Conservation (phyloP, 2,888 invertebrate genomes). For the Heteromurus nitidus region DNA sequence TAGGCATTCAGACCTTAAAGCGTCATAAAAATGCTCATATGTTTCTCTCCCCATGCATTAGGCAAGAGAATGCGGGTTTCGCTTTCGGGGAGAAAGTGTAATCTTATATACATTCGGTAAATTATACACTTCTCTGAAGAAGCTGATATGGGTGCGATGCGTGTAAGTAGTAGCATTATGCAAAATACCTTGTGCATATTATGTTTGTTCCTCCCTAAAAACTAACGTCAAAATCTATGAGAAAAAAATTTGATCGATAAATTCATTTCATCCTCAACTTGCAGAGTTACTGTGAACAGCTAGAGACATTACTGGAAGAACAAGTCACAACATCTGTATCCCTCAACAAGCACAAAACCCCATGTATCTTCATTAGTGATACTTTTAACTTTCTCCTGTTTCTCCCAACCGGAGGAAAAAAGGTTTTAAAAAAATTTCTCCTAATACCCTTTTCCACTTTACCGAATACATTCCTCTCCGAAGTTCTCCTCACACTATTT, state of each 20-base stretch:
- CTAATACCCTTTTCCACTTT: not conserved
- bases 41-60: not conserved
- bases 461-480: not conserved
- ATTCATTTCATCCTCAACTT: conserved; percentile 9
- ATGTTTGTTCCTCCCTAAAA: too few species aligned
- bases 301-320: not conserved
- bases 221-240: not conserved
- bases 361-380: conserved; percentile 39
- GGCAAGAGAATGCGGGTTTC: too few species aligned
- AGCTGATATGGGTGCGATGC: too few species aligned
- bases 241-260: conserved; percentile 19
- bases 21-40: not conserved
- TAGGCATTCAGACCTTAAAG: not conserved
- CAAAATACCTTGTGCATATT: too few species aligned
- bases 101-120: too few species aligned
- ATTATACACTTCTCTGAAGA: too few species aligned
- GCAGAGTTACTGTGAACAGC: not conserved
- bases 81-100: too few species aligned
- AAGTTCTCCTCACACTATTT: too few species aligned
- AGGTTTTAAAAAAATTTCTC: too few species aligned
- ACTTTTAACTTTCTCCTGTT: conserved; percentile 22
- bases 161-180: too few species aligned
- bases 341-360: not conserved
- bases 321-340: conserved; percentile 1
- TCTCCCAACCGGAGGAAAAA: conserved; percentile 2